Evolutionary conservation across 37 sponge, comb jelly and placozoan species (phyloP), one percentile per base, ranked within the genome.

Genomic region (Spongilla lacustris): DNA sequence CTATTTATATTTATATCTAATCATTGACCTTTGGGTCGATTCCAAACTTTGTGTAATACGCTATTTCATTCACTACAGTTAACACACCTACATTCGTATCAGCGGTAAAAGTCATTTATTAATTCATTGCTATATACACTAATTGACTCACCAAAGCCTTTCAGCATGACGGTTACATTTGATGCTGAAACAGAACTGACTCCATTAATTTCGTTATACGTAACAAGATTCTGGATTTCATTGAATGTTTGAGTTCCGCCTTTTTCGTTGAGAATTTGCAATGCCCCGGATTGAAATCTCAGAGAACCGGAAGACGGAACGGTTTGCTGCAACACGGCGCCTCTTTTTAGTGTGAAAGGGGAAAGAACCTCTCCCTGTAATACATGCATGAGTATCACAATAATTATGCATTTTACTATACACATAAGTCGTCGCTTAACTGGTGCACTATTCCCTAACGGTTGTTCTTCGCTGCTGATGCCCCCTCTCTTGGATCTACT

Each of bases 41-140:
- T 38, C 86, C 86, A 78, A 36, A 86, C 4, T 71, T 78, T 22
- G 26, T 26, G 34, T 86, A 86, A 58, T 79, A 78, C 5, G 78
- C 77, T 28, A 11, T 36, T 26, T 78, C 31, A 27, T 69, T 50
- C 19, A 86, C 35, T 8, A 86, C 73, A 8, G 73, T 78, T 37
- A 86, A 50, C 9, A 78, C 73, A 27, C 86, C 86, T 86, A 32
- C 24, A 71, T 23, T 23, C 11, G 36, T 17, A 71, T 4, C 8
- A 46, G n/a, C n/a, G n/a, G n/a, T n/a, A 4, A 46, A 46, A 46
- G 46, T 46, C 46, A 46, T 46, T 46, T 46, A 8, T 46, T n/a
- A n/a, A n/a, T n/a, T n/a, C n/a, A 8, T 46, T 46, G 46, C 8
- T 46, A 46, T 46, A 8, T 46, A 8, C 4, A 46, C 8, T 46